Evolutionary conservation across 1,140 invertebrate genomes (phyloP), one percentile per base, ranked within the genome.

Genomic region (Contarinia nasturtii): DNA sequence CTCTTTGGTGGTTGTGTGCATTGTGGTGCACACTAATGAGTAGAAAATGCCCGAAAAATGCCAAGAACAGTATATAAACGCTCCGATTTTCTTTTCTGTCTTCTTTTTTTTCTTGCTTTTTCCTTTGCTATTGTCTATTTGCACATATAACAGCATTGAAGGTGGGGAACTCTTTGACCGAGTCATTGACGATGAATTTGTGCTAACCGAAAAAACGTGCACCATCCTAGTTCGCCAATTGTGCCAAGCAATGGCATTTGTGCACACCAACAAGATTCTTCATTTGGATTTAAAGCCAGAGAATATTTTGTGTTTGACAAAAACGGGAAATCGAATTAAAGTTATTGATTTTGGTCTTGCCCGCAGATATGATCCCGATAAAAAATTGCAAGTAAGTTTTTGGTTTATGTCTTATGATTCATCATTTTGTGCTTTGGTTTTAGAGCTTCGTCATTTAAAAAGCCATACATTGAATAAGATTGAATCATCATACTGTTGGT

Each of bases 201-300:
- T 96, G 11, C 68, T 98, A 49, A 97, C 93, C 1, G 95, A 98
- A 61, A 80, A 86, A 48, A 86, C 89, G 2, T 95, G 92, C 62
- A 82, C 88, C 0, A 84, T 95, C 46, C 97, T 98, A 59, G 88
- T 97, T 73, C 70, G 91, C 22, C 94, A 98, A 68, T 96, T 98
- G 53, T 95, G 90, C 61, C 90, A 97, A 61, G 94, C 91, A 14
- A 81, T 98, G 48, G 83, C 87, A 53, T 98, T 94, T 58, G 93
- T 98, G 59, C 95, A 98, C 59, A 76, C 80, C 17, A 83, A 94
- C 59, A 86, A 86, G 56, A 91, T 98, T 51, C 66, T 97, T 21
- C 92, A 98, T 73, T 71, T 98, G 14, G 93, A 98, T 64, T 79
- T 98, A 72, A 98, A 98, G 84, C 94, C 94, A 12, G 94, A 98